These are phyloP conservation scores for Poecilus cupreus DNA, from an alignment of 2,888 invertebrate species.

Conservation along the genomic window DNA sequence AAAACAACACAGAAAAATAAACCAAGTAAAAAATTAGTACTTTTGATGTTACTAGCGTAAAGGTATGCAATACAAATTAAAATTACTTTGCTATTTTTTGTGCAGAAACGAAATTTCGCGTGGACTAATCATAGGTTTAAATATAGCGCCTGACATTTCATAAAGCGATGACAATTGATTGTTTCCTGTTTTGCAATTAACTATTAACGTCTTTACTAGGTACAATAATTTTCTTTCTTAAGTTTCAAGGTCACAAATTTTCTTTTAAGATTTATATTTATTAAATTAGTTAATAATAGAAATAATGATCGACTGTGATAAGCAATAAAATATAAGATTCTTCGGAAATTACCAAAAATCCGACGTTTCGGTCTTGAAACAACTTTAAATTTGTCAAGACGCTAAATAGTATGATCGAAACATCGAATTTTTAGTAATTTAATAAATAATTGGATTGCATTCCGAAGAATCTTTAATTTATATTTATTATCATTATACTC, in stretches of 20 bases:
- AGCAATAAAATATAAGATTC: no score
- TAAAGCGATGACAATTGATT: constrained; percentile 58
- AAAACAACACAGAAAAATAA: no score
- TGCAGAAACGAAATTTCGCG: constrained; percentile 28
- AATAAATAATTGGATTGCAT: no score
- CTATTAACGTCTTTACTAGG: constrained; percentile 50
- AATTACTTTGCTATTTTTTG: not conserved
- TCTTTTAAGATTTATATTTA: constrained; percentile 10
- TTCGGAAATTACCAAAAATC: no score
- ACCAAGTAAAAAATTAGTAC: not conserved
- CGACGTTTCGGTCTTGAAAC: no score
- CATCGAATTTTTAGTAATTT: no score
- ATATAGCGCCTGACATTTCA: constrained; percentile 48
- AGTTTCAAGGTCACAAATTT: constrained; percentile 51
- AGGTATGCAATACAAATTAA: not conserved
- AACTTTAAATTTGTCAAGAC: no score
- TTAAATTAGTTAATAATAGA: no score
- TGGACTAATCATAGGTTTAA: constrained; percentile 32
- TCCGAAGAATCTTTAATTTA: no score
- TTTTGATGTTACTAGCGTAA: not conserved
- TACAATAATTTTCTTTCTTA: constrained; percentile 34
- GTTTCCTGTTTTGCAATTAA: constrained; percentile 55
- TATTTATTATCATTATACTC: no score
- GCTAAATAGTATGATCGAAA: no score
- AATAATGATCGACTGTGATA: no score